Evolutionary conservation across 2,888 invertebrate species (phyloP), one percentile per base, ranked within the genome.

Genomic region (Acanthosoma haemorrhoidale): DNA sequence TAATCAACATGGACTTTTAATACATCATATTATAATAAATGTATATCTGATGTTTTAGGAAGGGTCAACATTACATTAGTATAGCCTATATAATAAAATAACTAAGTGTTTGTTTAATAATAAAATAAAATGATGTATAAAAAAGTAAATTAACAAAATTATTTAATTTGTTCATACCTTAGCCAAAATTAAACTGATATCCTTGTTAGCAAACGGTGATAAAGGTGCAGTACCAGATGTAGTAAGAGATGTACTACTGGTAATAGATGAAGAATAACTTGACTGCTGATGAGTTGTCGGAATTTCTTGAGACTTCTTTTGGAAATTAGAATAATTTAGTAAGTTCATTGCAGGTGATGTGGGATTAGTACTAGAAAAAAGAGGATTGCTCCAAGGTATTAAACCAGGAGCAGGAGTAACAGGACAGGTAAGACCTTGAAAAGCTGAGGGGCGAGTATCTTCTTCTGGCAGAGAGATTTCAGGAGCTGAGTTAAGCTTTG

Each of bases 331-430:
- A 68, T 36, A 18, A 58, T 57, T 68, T 1, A 68, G 34, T 13
- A 38, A 38, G 13, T 6, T 51, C 61, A 63, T 31, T 21, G 34
- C 25, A 69, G 69, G 69, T 29, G 41, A 25, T 29, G 68, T 29
- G 58, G 67, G 67, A 60, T 68, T 25, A 71, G 66, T 36, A 72
- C 29, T 38, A 9, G 9, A 72, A 71, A 51, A 73, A 72, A 16
- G 74, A 71, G 16, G 71, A 63, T n/a, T 71, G 68, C 4, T 67
- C 67, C 67, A 67, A 18, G 75, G 73, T 4, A 88, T 87, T 58
- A 88, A 80, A 34, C 88, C 87, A 32, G 75, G 75, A 18, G 71
- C 74, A 31, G 75, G 68, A 9, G 75, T 67, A 39, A 78, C 75
- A 31, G 80, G 78, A 29, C 38, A 15, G 16, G 21, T 38, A 16